A percentile compares a stretch with the other conserved stretches of the same genome.
phyloP scores from a whole-genome alignment of 2,113 vertebrate species.

The Cygnus buccinator region DNA sequence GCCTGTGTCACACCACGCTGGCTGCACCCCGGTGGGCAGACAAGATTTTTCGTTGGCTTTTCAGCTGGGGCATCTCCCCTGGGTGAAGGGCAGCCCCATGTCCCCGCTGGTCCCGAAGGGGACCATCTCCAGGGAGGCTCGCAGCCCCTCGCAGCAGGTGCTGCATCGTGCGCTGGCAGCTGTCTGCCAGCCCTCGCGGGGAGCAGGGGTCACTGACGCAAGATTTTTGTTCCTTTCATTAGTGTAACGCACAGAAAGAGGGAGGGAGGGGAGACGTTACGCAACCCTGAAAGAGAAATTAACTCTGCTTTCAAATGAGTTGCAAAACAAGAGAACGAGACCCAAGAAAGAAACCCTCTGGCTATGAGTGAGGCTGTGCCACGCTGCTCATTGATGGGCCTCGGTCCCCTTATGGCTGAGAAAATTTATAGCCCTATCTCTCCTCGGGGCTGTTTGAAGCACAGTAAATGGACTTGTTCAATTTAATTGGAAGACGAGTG shows the following conservation, averaged over 20 bases:
- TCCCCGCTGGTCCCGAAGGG: not conserved
- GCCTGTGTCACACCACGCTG: accelerated
- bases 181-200: accelerated
- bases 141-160: not conserved
- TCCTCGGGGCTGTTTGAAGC: slow-evolving; percentile 69
- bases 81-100: accelerated
- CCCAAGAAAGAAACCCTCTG: not conserved
- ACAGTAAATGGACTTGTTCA: slow-evolving; percentile 67
- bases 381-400: not conserved
- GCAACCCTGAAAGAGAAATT: slow-evolving; percentile 39
- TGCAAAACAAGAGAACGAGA: slow-evolving; percentile 21
- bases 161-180: not conserved
- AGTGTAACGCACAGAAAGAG: slow-evolving; percentile 8
- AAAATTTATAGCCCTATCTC: slow-evolving; percentile 36
- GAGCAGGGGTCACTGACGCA: not conserved
- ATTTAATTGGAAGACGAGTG: slow-evolving; percentile 72
- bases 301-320: slow-evolving; percentile 54
- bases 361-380: not conserved
- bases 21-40: not conserved
- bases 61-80: not conserved
- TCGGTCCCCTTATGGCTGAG: slow-evolving; percentile 20
- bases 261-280: not conserved
- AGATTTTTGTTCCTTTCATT: slow-evolving; percentile 30
- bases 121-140: not conserved
- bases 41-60: not conserved